Percentiles rank a stretch among this genome's conserved stretches.
Evolutionary conservation across 2,888 invertebrate species (phyloP).

Genomic region (Leucozona laternaria): DNA sequence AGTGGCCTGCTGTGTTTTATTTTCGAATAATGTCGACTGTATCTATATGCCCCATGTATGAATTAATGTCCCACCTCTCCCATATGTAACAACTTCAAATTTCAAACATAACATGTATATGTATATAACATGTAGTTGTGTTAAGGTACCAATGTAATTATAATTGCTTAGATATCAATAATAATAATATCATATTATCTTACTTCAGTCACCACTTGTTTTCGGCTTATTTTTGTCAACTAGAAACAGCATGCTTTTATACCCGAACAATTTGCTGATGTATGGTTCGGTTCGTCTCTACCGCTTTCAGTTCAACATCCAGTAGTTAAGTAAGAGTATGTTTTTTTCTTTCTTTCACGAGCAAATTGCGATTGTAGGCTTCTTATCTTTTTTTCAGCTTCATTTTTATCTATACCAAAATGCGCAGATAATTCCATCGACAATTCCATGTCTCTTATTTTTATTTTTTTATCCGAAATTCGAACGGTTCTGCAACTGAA

Average conservation of each 20-base stretch:
- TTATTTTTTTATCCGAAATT: not conserved
- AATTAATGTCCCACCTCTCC: too few relatives aligned
- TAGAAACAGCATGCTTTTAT: not conserved
- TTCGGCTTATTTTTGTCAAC: not conserved
- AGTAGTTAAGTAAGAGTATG: not conserved
- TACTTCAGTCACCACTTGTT: not conserved
- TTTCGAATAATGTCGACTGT: too few relatives aligned
- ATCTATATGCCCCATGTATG: too few relatives aligned
- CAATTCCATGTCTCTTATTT: not conserved
- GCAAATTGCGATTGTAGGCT: conserved; percentile 4
- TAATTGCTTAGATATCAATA: too few relatives aligned
- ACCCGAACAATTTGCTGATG: conserved; percentile 7
- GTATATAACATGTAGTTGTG: too few relatives aligned
- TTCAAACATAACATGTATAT: too few relatives aligned
- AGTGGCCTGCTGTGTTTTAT: too few relatives aligned
- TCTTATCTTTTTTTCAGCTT: conserved; percentile 2
- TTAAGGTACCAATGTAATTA: too few relatives aligned
- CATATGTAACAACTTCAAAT: too few relatives aligned
- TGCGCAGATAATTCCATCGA: not conserved
- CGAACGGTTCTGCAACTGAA: too few relatives aligned
- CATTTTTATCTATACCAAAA: not conserved
- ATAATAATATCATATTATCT: too few relatives aligned
- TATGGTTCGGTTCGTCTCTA: not conserved
- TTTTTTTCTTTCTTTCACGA: conserved; percentile 12
- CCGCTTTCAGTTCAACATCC: not conserved